phyloP scores from a whole-genome alignment of 2,888 invertebrate genomes.

The Hirtodrosophila alboralis region DNA sequence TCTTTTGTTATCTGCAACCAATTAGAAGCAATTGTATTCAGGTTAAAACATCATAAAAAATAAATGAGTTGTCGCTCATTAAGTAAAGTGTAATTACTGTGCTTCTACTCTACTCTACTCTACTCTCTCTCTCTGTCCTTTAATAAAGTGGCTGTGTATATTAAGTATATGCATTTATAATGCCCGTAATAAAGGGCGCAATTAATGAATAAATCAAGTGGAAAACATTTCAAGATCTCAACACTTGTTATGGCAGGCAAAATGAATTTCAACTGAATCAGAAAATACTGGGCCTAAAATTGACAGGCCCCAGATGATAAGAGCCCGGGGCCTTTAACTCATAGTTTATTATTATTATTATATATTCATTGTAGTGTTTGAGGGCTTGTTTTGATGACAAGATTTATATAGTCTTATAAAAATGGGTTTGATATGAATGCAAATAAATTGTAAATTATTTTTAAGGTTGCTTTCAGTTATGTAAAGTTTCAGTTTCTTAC shows the following conservation, averaged over 20 bases:
- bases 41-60: constrained; percentile 34
- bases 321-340: too few relatives aligned
- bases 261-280: constrained; percentile 10
- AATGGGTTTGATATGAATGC: neutral
- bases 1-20: constrained; percentile 27
- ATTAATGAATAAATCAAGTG: constrained; percentile 59
- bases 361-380: too few relatives aligned
- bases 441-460: neutral
- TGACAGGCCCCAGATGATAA: constrained; percentile 21
- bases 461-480: too few relatives aligned
- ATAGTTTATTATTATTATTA: neutral
- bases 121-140: constrained; percentile 1
- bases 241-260: constrained; percentile 16
- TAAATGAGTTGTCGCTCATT: constrained; percentile 31
- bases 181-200: constrained; percentile 29
- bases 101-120: too few relatives aligned
- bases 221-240: constrained; percentile 56
- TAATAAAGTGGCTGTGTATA: constrained; percentile 12
- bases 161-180: constrained; percentile 10
- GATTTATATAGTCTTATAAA: neutral
- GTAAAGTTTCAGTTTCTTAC: too few relatives aligned
- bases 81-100: constrained; percentile 18
- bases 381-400: constrained; percentile 3
- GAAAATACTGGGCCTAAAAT: constrained; percentile 13
- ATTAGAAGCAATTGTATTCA: constrained; percentile 46